Base-by-base conservation (phyloP, 2,888 invertebrate genomes). In the Drosophila anomalata region DNA sequence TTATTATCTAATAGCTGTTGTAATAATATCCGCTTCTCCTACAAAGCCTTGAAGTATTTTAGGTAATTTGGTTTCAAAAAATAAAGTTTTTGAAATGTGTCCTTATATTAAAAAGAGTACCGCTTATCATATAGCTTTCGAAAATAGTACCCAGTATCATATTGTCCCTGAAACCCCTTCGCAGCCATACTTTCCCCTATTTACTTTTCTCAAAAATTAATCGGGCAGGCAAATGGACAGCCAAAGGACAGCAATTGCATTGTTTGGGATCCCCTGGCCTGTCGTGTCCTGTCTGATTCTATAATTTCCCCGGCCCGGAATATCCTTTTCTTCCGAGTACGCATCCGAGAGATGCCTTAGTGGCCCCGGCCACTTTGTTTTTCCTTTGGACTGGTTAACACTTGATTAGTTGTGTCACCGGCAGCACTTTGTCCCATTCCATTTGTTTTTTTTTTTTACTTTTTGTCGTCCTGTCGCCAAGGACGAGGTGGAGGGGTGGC, bases 321-420 rank as follows among this genome's bases (percentile, higher is more conserved):
- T 14, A 12, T 36, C 63, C 20, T 61, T 17, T 14, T 31, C 7
- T 65, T 29, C 17, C 17, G 17, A 17, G 29, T 12, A 61, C 61
- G 47, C 61, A 61, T 22, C 26, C 33, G 9, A 42, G 20, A 29
- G n/a, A 17, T 20, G 6, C 26, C 47, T 6, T 14, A 20, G 53
- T 52, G 17, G 17, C 17, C n/a, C 14, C 9, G 11, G 53, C 56
- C n/a, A 26, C 56, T 31, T 46, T 24, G 24, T 20, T 4, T 59
- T 14, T 20, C 24, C 52, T 63, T 52, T 66, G 63, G 63, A 66
- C 70, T 58, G 71, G 70, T 73, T 73, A 63, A 79, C 84, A 73
- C 80, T 77, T 79, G 78, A 77, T 83, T 78, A 86, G 79, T 73
- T 69, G 55, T 47, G 72, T 42, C 65, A 51, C 39, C 59, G 33